phyloP scores from a whole-genome alignment of 2,888 invertebrate species.

The Hemicrepidius hirtus region DNA sequence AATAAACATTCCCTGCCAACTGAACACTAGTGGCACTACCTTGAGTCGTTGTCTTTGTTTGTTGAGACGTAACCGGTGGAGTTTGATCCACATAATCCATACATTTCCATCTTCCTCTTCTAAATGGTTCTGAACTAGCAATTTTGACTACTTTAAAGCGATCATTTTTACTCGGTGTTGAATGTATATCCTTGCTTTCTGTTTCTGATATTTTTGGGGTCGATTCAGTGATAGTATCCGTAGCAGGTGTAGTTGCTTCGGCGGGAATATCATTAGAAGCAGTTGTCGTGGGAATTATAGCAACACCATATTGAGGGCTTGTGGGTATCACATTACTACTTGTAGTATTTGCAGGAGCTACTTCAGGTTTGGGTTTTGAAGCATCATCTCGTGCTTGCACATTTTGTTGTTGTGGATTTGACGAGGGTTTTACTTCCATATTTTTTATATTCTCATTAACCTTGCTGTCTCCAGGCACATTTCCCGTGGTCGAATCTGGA shows the following conservation, averaged over 20 bases:
- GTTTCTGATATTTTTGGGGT: conserved; percentile 70
- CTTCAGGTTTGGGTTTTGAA: conserved; percentile 59
- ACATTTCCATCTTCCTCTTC: conserved; percentile 85
- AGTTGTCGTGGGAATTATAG: conserved; percentile 74
- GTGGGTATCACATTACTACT: conserved; percentile 76
- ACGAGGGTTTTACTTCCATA: conserved; percentile 56
- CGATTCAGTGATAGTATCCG: conserved; percentile 67
- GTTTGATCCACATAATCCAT: conserved; percentile 85
- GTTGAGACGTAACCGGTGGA: conserved; percentile 62
- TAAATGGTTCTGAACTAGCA: conserved; percentile 84
- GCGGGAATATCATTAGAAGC: conserved; percentile 59
- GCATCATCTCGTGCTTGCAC: conserved; percentile 56
- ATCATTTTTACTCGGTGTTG: conserved; percentile 74
- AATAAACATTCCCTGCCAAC: conserved; percentile 61
- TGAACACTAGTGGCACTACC: conserved; percentile 44
- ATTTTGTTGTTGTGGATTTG: conserved; percentile 52
- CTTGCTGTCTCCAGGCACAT: conserved; percentile 66
- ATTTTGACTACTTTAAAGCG: conserved; percentile 87
- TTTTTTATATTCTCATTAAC: conserved; percentile 51
- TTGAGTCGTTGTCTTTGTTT: conserved; percentile 38
- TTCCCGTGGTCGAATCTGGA: conserved; percentile 71
- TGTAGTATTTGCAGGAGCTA: conserved; percentile 56
- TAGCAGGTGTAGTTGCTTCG: conserved; percentile 61
- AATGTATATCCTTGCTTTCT: conserved; percentile 74
- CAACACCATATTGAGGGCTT: conserved; percentile 79